A percentile compares a stretch with the other conserved stretches of the same genome.
Evolutionary conservation across 1,140 invertebrate species (phyloP).

Genomic region (Paraescarpia echinospica): DNA sequence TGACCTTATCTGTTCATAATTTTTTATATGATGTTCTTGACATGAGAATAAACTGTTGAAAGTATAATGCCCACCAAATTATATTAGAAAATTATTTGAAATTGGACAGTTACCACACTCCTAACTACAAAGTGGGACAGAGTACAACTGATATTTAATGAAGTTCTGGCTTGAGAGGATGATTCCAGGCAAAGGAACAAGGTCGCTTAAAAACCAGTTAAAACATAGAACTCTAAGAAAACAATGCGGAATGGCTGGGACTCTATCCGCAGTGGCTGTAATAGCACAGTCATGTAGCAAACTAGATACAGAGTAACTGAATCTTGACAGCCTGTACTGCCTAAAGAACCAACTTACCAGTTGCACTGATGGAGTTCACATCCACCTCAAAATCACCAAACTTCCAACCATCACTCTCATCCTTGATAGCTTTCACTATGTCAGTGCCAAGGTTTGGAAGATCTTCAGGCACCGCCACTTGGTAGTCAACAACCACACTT

Average conservation of each 20-base stretch:
- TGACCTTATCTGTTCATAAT: too few species aligned
- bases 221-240: background rate
- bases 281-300: background rate
- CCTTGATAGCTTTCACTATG: background rate
- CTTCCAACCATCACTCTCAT: background rate
- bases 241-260: background rate
- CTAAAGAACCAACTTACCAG: background rate
- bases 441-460: background rate
- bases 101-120: background rate
- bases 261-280: background rate
- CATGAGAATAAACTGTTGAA: too few species aligned
- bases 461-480: background rate
- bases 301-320: background rate
- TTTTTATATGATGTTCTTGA: too few species aligned
- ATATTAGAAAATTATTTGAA: too few species aligned
- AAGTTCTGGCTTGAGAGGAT: background rate
- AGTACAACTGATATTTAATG: background rate
- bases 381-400: background rate
- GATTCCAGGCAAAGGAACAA: background rate
- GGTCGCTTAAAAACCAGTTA: background rate
- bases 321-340: background rate
- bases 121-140: background rate
- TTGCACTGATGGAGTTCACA: background rate
- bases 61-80: too few species aligned
- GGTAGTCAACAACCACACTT: slow-evolving; percentile 4